Percentiles rank a stretch among this genome's conserved stretches.
phyloP scores from a whole-genome alignment of 2,888 invertebrate genomes.

The Tineola bisselliella region DNA sequence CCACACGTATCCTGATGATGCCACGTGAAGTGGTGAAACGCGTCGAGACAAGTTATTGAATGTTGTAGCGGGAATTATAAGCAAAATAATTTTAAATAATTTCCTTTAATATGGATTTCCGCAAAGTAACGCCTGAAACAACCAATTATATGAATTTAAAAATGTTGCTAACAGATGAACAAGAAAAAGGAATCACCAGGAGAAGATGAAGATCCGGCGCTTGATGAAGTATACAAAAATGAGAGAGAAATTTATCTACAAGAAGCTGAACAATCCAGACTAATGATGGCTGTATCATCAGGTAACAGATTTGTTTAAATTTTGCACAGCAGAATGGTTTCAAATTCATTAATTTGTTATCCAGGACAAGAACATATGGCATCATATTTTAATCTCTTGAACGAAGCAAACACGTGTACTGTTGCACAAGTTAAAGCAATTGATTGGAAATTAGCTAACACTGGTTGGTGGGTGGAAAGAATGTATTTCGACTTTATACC shows the following conservation, averaged over 20 bases:
- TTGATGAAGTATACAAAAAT: slow-evolving; percentile 29
- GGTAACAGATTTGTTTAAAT: slow-evolving; percentile 25
- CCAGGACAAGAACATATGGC: slow-evolving; percentile 62
- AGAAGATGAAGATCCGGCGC: slow-evolving; percentile 15
- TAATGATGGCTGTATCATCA: slow-evolving; percentile 55
- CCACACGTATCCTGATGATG: no score
- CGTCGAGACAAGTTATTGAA: no score
- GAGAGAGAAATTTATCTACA: slow-evolving; percentile 31
- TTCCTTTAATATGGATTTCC: no score
- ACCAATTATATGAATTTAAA: no score
- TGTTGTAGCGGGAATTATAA: no score
- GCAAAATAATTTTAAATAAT: no score
- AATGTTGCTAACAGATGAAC: background rate
- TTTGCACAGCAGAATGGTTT: no score
- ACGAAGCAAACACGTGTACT: slow-evolving; percentile 36
- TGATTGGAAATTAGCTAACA: slow-evolving; percentile 55
- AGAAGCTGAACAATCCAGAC: slow-evolving; percentile 54
- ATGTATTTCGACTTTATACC: slow-evolving; percentile 37
- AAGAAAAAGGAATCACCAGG: background rate
- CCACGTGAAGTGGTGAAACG: no score
- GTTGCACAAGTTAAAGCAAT: slow-evolving; percentile 47
- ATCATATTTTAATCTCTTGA: slow-evolving; percentile 46
- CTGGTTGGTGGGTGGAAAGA: slow-evolving; percentile 50
- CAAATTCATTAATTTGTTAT: background rate
- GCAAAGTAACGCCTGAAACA: no score